These are phyloP conservation scores for Pseudochirops cupreus DNA, from an alignment of 2,797 vertebrate species.

Conservation along the genomic window DNA sequence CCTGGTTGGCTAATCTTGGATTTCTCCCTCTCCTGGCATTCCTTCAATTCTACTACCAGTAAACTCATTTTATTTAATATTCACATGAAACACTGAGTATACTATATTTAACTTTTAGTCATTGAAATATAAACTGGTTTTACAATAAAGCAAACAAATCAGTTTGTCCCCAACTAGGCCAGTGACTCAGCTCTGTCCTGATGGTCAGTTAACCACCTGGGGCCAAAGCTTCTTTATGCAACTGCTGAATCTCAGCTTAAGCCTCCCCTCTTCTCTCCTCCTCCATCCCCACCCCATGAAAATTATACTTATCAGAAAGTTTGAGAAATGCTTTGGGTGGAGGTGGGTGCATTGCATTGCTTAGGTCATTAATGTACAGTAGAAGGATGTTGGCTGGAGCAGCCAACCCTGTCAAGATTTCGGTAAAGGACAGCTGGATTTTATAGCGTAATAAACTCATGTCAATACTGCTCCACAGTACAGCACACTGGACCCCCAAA, in stretches of 20 bases:
- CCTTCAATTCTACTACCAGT: constrained; percentile 10
- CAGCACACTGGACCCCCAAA: not conserved
- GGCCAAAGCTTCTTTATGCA: not conserved
- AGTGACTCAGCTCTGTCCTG: not conserved
- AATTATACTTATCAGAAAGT: not conserved
- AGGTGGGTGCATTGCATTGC: not conserved
- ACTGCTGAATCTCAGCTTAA: not conserved
- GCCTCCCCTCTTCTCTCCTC: not conserved
- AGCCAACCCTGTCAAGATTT: not conserved
- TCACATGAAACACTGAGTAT: constrained; percentile 22
- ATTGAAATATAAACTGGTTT: not conserved
- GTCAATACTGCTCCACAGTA: not conserved
- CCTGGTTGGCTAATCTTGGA: constrained; percentile 18
- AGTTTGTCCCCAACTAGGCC: not conserved
- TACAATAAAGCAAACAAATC: not conserved
- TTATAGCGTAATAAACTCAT: not conserved
- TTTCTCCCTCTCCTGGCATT: constrained; percentile 9
- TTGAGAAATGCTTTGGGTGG: not conserved
- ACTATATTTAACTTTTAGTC: not conserved
- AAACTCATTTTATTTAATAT: constrained; percentile 41
- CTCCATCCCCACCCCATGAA: not conserved
- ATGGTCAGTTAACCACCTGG: not conserved
- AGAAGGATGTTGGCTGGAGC: not conserved
- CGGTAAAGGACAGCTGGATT: not conserved
- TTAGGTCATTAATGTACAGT: too few relatives aligned